These are phyloP conservation scores for Palythoa grandiflora DNA, from an alignment of 92 coral and sea anemone genomes.

Conservation along the genomic window DNA sequence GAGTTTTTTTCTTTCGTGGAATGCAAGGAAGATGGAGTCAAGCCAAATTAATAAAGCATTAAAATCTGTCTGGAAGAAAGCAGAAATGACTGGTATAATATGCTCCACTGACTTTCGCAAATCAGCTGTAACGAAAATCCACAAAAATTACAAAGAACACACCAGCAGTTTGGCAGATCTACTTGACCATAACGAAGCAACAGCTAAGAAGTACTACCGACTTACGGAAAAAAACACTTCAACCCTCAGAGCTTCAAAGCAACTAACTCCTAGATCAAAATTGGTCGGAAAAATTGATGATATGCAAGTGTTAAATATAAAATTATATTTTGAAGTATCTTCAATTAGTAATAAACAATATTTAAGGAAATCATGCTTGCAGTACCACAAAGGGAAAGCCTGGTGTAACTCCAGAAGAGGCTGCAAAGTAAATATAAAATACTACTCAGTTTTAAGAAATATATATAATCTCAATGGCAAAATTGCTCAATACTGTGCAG, in stretches of 20 bases:
- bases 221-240: not conserved
- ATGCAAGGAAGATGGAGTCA: constrained; percentile 47
- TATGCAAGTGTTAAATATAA: too few relatives aligned
- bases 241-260: constrained; percentile 14
- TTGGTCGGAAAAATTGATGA: too few relatives aligned
- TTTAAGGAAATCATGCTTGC: too few relatives aligned
- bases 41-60: constrained; percentile 46
- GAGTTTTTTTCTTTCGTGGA: constrained; percentile 61
- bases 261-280: not conserved
- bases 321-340: too few relatives aligned
- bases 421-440: too few relatives aligned
- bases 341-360: too few relatives aligned
- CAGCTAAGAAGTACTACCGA: constrained; percentile 37
- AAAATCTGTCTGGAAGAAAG: constrained; percentile 52
- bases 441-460: too few relatives aligned
- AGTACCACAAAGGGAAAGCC: too few relatives aligned
- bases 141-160: not conserved
- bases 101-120: constrained; percentile 55
- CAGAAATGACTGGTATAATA: constrained; percentile 44
- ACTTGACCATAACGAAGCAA: constrained; percentile 27
- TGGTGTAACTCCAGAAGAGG: too few relatives aligned
- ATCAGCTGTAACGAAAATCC: not conserved
- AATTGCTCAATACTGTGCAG: too few relatives aligned
- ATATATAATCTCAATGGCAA: too few relatives aligned
- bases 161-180: constrained; percentile 42